Evolutionary conservation across 2,888 invertebrate genomes (phyloP).

Genomic region (Reticulitermes lucifugus): DNA sequence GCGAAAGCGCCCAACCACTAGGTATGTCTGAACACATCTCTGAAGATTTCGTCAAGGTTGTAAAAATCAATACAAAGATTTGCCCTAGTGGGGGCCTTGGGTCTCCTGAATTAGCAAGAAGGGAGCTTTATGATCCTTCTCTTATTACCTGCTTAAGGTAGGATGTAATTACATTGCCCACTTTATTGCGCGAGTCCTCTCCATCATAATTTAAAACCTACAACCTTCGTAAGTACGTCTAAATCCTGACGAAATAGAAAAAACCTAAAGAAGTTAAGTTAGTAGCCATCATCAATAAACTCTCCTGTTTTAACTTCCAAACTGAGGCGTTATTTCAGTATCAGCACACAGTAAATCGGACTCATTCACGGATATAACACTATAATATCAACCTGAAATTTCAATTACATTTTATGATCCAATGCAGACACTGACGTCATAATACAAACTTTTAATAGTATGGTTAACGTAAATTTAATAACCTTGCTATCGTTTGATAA

Average conservation of each 20-base stretch:
- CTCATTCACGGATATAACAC: not conserved
- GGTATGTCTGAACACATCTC: not conserved
- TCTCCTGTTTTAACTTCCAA: not conserved
- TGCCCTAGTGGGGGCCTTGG: too few species aligned
- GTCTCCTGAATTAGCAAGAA: not conserved
- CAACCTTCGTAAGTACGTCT: not conserved
- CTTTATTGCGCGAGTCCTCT: not conserved
- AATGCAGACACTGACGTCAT: not conserved
- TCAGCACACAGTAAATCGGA: too few species aligned
- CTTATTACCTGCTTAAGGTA: constrained; percentile 10
- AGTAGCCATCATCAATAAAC: not conserved
- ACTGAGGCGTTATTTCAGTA: not conserved
- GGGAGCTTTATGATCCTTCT: not conserved
- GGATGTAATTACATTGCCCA: not conserved
- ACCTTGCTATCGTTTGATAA: not conserved
- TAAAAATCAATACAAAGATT: not conserved
- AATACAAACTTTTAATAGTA: not conserved
- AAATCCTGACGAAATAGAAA: constrained; percentile 17
- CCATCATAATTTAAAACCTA: not conserved
- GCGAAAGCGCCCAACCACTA: too few species aligned
- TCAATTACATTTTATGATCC: constrained; percentile 2
- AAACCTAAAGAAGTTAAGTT: not conserved
- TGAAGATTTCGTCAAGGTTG: not conserved
- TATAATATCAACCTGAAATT: not conserved
- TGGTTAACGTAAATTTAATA: not conserved